These are phyloP conservation scores for Drosophila miranda DNA, from an alignment of 1,140 invertebrate species.

Conservation along the genomic window DNA sequence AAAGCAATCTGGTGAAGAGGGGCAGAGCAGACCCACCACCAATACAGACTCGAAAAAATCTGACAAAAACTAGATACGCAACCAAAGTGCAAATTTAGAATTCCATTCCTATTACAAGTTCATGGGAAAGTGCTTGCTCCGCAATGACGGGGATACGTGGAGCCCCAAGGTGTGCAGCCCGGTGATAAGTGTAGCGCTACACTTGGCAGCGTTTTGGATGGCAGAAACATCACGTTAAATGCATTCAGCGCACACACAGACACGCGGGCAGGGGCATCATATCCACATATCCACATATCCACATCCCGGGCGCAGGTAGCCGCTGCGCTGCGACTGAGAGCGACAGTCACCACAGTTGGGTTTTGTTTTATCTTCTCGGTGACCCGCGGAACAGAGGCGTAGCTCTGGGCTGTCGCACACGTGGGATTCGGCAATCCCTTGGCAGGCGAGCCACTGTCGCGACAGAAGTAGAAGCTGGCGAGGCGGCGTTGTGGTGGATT, in stretches of 20 bases:
- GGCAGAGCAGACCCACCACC: slow-evolving; percentile 45
- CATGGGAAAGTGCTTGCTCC: slow-evolving; percentile 62
- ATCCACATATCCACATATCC: slow-evolving; percentile 4
- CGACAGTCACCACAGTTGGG: slow-evolving; percentile 3
- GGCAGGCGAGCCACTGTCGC: slow-evolving; percentile 29
- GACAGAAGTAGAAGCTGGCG: neutral
- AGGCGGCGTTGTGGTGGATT: slow-evolving; percentile 25
- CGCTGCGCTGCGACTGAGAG: slow-evolving; percentile 31
- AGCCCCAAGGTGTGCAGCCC: slow-evolving; percentile 32
- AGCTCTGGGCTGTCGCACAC: slow-evolving; percentile 28
- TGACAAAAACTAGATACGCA: slow-evolving; percentile 54
- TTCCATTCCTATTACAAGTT: slow-evolving; percentile 75
- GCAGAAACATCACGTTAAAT: slow-evolving; percentile 58
- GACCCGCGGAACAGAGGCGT: slow-evolving; percentile 26
- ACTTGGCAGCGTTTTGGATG: slow-evolving; percentile 43
- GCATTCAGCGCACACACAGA: slow-evolving; percentile 24
- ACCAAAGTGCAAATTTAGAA: slow-evolving; percentile 74
- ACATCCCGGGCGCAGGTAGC: slow-evolving; percentile 21
- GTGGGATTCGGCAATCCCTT: slow-evolving; percentile 13
- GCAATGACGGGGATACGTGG: slow-evolving; percentile 55
- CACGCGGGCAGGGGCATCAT: slow-evolving; percentile 19
- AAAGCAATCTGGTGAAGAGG: slow-evolving; percentile 3
- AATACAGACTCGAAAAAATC: slow-evolving; percentile 45
- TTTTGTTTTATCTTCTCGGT: slow-evolving; percentile 14
- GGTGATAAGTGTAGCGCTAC: slow-evolving; percentile 51